Evolutionary conservation across 1,140 invertebrate species (phyloP).

Genomic region (Listronotus bonariensis): DNA sequence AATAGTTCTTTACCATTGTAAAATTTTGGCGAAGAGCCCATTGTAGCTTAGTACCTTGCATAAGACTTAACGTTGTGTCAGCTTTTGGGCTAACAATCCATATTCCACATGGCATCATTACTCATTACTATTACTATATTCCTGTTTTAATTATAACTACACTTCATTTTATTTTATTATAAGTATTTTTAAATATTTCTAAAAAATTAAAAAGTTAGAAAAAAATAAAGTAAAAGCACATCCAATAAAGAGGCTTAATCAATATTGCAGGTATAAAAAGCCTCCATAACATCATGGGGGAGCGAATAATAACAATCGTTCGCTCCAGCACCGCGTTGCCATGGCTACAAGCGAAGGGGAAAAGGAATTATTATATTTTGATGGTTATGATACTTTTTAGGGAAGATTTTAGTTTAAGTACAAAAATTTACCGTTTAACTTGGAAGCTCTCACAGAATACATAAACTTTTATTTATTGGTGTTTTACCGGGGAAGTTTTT

Average conservation of each 20-base stretch:
- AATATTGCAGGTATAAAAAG: constrained; percentile 28
- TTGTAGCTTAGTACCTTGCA: too few relatives aligned
- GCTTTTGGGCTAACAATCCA: too few relatives aligned
- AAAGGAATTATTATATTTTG: constrained; percentile 48
- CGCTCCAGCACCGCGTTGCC: constrained; percentile 33
- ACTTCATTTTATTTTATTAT: too few relatives aligned
- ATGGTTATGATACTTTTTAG: constrained; percentile 47
- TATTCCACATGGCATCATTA: too few relatives aligned
- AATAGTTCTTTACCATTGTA: too few relatives aligned
- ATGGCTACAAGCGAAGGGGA: constrained; percentile 40
- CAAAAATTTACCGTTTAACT: constrained; percentile 40
- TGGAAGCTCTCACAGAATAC: constrained; percentile 27
- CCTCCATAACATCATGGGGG: constrained; percentile 14
- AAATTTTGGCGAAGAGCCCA: too few relatives aligned
- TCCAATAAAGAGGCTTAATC: constrained; percentile 8
- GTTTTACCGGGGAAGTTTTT: not conserved
- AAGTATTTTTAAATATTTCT: too few relatives aligned
- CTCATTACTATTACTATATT: too few relatives aligned
- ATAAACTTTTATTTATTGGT: constrained; percentile 22
- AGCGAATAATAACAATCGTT: constrained; percentile 38
- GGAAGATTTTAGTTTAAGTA: constrained; percentile 37
- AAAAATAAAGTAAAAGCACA: too few relatives aligned
- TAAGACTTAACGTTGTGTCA: too few relatives aligned
- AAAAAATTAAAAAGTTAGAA: too few relatives aligned
- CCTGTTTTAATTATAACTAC: too few relatives aligned